A percentile compares a stretch with the other conserved stretches of the same genome.
phyloP scores from a whole-genome alignment of 2,113 vertebrate species.

The Serranochromis macrocephalus region DNA sequence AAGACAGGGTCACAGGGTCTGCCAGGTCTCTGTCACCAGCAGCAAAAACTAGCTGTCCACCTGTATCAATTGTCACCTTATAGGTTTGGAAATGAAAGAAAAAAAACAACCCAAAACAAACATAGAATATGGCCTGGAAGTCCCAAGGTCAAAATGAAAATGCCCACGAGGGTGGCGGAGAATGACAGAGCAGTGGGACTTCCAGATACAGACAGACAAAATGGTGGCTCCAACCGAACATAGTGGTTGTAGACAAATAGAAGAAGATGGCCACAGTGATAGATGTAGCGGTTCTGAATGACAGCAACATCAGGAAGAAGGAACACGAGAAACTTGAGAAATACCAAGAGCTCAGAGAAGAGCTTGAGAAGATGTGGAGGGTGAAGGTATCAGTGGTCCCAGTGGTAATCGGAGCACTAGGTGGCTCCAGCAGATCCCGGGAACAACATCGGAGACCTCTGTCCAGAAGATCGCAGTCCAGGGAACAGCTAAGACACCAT shows the following conservation, averaged over 20 bases:
- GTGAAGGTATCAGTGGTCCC: not conserved
- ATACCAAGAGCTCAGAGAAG: not conserved
- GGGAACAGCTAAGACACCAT: not conserved
- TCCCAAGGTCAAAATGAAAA: not conserved
- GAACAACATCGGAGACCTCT: not conserved
- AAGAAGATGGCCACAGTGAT: not conserved
- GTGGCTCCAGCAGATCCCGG: not conserved
- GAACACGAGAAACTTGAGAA: not conserved
- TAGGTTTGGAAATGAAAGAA: not conserved
- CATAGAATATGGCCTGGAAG: not conserved
- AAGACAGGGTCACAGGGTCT: not conserved
- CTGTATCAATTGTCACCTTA: not conserved
- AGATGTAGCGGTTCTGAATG: not conserved
- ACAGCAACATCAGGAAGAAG: not conserved
- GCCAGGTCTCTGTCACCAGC: not conserved
- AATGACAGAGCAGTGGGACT: not conserved
- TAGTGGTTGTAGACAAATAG: not conserved
- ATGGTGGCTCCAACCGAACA: not conserved
- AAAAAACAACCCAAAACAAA: not conserved
- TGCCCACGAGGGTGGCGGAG: not conserved
- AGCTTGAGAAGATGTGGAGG: not conserved
- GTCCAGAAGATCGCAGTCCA: not conserved
- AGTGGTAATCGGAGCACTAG: not conserved
- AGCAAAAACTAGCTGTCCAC: not conserved
- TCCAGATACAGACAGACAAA: not conserved